Evolutionary conservation across 2,797 vertebrate genomes (phyloP), one percentile per base, ranked within the genome.

Genomic region (Smutsia temminckii): DNA sequence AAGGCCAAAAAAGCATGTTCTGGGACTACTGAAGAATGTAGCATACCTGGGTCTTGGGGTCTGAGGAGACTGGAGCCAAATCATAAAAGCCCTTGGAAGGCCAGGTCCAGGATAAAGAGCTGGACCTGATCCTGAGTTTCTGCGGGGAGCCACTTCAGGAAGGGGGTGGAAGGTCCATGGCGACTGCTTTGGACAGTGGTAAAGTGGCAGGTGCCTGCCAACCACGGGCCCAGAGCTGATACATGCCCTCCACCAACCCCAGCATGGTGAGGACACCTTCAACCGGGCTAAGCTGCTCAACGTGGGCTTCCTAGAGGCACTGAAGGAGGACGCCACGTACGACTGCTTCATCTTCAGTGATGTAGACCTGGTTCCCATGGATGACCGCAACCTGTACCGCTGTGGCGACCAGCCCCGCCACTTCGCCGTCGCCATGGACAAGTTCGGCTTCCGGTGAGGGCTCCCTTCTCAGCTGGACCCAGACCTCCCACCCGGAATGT

Each of bases 281-380:
- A 99, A 99, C 97, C 98, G 99, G 46, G 99, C 99, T 97, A 99
- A 99, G 98, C 98, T 99, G 97, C 97, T 99, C 97, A 99, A 99
- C 0, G 99, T 99, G 63, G 99, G 99, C 94, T 99, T 99, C 98
- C 98, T 99, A 17, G 99, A 99, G 98, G 98, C 99, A 0, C 95
- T 99, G 96, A 99, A 99, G 97, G 99, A 99, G 0, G 99, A 98
- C 0, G 99, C 99, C 85, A 98, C 99, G 95, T 99, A 99, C 1
- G 98, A 99, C 98, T 99, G 99, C 98, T 99, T 99, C 98, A 99
- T 99, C 98, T 99, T 99, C 97, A 99, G 99, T 0, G 99, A 99
- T 0, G 99, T 99, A 97, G 99, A 99, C 97, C 99, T 99, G 95
- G 99, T 99, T 95, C 99, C 99, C 29, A 99, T 99, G 99, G 99